Evolutionary conservation across 1,140 invertebrate species (phyloP).

Genomic region (Heliconius himera): DNA sequence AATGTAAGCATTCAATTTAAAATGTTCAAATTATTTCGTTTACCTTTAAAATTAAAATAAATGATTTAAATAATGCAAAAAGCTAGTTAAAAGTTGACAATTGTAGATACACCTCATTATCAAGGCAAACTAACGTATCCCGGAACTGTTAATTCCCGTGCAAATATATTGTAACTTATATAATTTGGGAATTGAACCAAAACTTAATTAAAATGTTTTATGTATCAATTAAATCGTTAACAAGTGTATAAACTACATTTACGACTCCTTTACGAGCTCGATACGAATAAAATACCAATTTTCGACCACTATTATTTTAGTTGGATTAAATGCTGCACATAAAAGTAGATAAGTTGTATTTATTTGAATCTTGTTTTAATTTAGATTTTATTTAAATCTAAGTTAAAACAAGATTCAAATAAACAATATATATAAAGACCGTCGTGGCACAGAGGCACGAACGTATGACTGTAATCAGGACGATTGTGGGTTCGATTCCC

Average conservation of each 20-base stretch:
- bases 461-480: no score
- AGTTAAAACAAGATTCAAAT: no score
- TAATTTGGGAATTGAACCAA: conserved; percentile 24
- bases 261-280: conserved; percentile 21
- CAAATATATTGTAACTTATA: conserved; percentile 23
- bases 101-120: background rate
- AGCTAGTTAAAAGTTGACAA: background rate
- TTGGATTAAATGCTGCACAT: conserved; percentile 15
- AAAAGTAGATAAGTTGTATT: conserved; percentile 1
- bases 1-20: background rate
- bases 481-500: no score
- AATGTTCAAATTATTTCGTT: background rate
- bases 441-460: no score
- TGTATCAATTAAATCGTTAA: conserved; percentile 31
- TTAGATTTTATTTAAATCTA: background rate
- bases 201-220: conserved; percentile 33
- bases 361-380: background rate
- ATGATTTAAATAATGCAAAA: background rate
- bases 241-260: conserved; percentile 30
- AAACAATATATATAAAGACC: no score
- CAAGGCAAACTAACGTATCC: background rate
- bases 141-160: conserved; percentile 16
- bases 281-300: conserved; percentile 28
- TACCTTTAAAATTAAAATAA: background rate
- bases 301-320: conserved; percentile 26